Evolutionary conservation across 2,797 vertebrate genomes (phyloP).

Genomic region (Danio tinwini): DNA sequence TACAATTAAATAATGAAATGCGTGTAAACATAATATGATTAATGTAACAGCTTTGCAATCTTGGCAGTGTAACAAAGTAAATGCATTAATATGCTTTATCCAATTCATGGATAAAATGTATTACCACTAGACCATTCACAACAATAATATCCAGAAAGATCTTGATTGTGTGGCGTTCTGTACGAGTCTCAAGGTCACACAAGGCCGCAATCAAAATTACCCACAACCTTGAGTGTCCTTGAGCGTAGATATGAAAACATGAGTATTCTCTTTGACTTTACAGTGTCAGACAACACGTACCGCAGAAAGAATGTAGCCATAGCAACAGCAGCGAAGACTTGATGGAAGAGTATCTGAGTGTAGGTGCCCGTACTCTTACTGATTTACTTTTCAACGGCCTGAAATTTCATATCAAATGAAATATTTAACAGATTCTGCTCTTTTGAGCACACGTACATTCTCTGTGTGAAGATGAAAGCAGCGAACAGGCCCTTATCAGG

Average conservation of each 20-base stretch:
- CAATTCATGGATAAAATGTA: neutral
- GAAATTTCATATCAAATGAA: conserved; percentile 49
- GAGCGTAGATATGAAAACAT: conserved; percentile 45
- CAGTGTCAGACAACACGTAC: conserved; percentile 55
- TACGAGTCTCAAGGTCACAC: conserved; percentile 38
- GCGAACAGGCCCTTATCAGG: neutral
- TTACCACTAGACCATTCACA: neutral
- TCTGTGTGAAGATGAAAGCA: conserved; percentile 34
- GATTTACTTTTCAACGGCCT: conserved; percentile 44
- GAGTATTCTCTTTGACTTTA: conserved; percentile 52
- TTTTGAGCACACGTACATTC: conserved; percentile 22
- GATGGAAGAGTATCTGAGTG: conserved; percentile 23
- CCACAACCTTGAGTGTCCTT: conserved; percentile 33
- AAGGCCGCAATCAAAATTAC: conserved; percentile 23
- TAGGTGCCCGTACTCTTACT: conserved; percentile 25
- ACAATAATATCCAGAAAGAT: neutral
- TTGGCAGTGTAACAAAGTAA: neutral
- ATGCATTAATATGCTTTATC: neutral
- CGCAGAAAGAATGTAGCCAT: conserved; percentile 58
- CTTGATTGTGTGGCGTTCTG: neutral
- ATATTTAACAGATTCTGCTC: conserved; percentile 51
- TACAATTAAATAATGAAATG: neutral
- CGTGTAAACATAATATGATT: neutral
- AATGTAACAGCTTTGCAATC: neutral
- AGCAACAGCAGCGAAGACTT: conserved; percentile 56